phyloP scores from a whole-genome alignment of 2,888 invertebrate species.

The Dynastes hyllus region DNA sequence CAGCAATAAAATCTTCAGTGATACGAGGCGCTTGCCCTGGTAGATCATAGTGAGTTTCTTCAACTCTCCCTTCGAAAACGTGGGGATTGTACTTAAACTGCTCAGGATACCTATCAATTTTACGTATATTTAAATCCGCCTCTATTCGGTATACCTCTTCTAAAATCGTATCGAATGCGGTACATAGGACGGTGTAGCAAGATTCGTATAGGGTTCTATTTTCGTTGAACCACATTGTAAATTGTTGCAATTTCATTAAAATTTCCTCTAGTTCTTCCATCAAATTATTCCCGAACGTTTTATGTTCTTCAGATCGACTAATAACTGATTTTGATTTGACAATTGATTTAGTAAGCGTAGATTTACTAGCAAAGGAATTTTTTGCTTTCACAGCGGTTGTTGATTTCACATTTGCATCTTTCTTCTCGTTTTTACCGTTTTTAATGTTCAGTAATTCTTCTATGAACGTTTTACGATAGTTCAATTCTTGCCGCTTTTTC shows the following conservation, averaged over 20 bases:
- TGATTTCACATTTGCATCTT: conserved; percentile 22
- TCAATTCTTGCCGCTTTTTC: conserved; percentile 58
- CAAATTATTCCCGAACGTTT: conserved; percentile 23
- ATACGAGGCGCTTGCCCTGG: conserved; percentile 49
- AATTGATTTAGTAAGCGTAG: neutral
- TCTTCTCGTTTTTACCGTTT: conserved; percentile 52
- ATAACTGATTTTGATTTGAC: neutral
- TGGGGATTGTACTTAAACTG: conserved; percentile 8
- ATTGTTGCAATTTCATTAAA: conserved; percentile 57
- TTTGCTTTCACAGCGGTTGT: neutral
- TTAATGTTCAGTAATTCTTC: conserved; percentile 43
- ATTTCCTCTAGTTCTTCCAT: conserved; percentile 52
- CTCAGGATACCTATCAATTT: neutral
- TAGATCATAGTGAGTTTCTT: conserved; percentile 41
- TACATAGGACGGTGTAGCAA: conserved; percentile 55
- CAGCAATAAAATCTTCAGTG: conserved; percentile 35
- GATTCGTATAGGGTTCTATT: conserved; percentile 57
- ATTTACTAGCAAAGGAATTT: neutral
- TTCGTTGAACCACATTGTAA: conserved; percentile 56
- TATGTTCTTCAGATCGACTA: neutral
- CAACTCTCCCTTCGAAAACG: conserved; percentile 1
- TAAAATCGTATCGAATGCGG: conserved; percentile 55
- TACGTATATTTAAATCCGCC: conserved; percentile 23
- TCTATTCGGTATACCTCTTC: conserved; percentile 54
- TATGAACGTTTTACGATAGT: conserved; percentile 45